Percentiles rank a stretch among this genome's conserved stretches.
phyloP scores from a whole-genome alignment of 2,888 invertebrate species.

The Chymomyza procnemis region DNA sequence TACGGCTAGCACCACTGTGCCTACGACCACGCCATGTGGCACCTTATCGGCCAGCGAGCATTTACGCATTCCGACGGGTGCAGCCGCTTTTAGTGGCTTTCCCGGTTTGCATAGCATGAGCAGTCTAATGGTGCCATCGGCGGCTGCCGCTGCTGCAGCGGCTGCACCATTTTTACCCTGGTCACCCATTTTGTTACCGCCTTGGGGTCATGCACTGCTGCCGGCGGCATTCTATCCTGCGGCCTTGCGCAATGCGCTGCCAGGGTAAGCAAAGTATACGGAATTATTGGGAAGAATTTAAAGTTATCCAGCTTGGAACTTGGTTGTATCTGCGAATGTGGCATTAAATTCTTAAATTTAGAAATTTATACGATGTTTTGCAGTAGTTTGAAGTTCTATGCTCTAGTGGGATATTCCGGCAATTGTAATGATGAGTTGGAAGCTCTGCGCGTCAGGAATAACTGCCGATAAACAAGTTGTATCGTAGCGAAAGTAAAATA shows the following conservation, averaged over 20 bases:
- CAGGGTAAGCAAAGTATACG: conserved; percentile 83
- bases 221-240: conserved; percentile 86
- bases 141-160: conserved; percentile 82
- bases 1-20: conserved; percentile 67
- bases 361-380: too few relatives aligned
- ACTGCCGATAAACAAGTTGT: too few relatives aligned
- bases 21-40: conserved; percentile 47
- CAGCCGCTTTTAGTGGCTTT: conserved; percentile 75
- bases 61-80: conserved; percentile 74
- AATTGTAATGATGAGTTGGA: too few relatives aligned
- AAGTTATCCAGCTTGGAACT: too few relatives aligned
- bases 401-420: too few relatives aligned
- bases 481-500: too few relatives aligned
- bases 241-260: conserved; percentile 85
- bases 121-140: conserved; percentile 78
- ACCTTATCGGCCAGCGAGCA: conserved; percentile 63
- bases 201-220: conserved; percentile 86
- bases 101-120: conserved; percentile 75
- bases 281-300: too few relatives aligned
- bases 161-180: conserved; percentile 86
- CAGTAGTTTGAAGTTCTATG: too few relatives aligned
- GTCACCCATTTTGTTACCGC: conserved; percentile 85
- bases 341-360: too few relatives aligned
- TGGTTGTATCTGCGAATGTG: too few relatives aligned
- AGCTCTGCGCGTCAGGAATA: too few relatives aligned